Base-by-base conservation (phyloP, 2,797 vertebrate species). In the Hippocampus kuda region DNA sequence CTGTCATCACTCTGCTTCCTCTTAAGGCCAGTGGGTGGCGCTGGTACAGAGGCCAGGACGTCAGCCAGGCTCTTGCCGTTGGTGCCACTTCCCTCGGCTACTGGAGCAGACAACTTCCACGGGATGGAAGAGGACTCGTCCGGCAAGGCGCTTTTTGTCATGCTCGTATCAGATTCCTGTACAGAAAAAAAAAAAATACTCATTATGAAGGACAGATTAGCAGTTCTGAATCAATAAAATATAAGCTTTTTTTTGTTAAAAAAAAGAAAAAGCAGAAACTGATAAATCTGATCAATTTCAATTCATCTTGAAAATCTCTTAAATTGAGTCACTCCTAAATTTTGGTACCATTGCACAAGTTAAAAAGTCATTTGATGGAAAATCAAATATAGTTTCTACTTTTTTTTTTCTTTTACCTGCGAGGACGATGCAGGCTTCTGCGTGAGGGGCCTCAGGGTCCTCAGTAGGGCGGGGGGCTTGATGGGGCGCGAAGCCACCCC, bases 1-100 rank as follows among this genome's bases (percentile, higher is more conserved):
- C 73, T 79, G 16, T 91, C 91, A 61, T 63, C 83, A 2, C 87
- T 87, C 80, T 89, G 82, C 62, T 92, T 93, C 88, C 94, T 92
- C 88, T 95, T 94, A 59, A 92, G 77, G 79, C 87, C 83, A 81
- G 86, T 76, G 54, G 86, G 70, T 22, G 86, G 75, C 0, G 83
- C 78, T 4, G 91, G 89, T 65, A 92, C 86, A 4, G 73, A 76
- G 26, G 91, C 91, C 48, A 94, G 83, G 53, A 93, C 71, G 2
- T 77, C 64, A 53, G 88, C 88, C 77, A 93, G 80, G 59, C 86
- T 89, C 77, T 92, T 93, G 67, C 79, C 77, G 81, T 73, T 70
- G 60, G 74, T 70, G 53, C 92, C 91, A 67, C 85, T 90, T 51
- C 77, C 83, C 70, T 83, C 75, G 0, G 74, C 88, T n/a, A 78